Conservation (phyloP, 2,113 vertebrate species). For the Petrocephalus zakoni region DNA sequence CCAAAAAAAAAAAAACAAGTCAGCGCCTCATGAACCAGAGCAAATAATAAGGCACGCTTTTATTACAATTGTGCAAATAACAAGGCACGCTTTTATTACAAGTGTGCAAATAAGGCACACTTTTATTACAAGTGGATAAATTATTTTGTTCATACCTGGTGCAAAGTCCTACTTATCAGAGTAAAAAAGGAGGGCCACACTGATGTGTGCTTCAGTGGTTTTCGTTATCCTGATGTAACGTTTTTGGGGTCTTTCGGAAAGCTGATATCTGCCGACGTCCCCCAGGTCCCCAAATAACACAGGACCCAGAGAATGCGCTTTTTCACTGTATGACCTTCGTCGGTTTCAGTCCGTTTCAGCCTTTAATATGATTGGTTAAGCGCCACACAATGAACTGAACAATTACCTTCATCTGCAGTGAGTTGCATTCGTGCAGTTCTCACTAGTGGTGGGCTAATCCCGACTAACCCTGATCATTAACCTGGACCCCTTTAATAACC, state of each 20-base stretch:
- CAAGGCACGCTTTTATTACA: not conserved
- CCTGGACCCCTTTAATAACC: too few species aligned
- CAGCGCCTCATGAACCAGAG: not conserved
- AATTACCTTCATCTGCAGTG: not conserved
- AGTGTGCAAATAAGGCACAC: too few species aligned
- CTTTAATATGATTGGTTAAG: not conserved
- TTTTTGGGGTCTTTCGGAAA: not conserved
- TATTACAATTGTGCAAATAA: not conserved
- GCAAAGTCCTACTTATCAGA: not conserved
- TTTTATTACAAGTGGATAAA: not conserved
- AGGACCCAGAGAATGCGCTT: not conserved
- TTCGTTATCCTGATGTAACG: not conserved
- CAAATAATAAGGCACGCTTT: not conserved
- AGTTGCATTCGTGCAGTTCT: too few species aligned
- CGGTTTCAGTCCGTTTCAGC: not conserved
- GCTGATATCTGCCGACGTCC: not conserved
- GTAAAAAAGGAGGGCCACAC: not conserved
- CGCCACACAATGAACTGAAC: not conserved
- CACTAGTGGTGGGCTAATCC: too few species aligned
- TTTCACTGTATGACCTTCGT: not conserved
- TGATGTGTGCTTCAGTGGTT: not conserved
- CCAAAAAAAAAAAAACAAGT: not conserved
- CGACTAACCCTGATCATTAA: too few species aligned
- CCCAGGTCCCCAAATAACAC: not conserved
- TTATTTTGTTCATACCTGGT: not conserved